Evolutionary conservation across 2,797 vertebrate species (phyloP).

Genomic region (Pangasius larnaudii): DNA sequence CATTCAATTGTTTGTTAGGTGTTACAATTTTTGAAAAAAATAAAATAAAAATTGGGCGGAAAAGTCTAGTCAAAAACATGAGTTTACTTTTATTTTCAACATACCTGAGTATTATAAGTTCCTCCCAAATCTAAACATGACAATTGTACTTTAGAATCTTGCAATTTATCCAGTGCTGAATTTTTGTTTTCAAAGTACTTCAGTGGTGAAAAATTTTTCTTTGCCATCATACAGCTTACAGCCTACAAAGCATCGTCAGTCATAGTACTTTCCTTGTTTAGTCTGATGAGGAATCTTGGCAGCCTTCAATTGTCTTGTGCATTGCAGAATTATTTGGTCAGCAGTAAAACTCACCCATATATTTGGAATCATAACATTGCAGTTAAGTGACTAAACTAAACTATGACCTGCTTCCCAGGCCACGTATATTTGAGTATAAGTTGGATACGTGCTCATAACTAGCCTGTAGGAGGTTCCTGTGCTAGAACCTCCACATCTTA

Average conservation of each 20-base stretch:
- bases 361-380: no score
- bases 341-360: neutral
- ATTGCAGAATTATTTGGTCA: neutral
- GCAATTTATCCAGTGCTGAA: neutral
- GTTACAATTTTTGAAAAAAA: neutral
- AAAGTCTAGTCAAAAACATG: neutral
- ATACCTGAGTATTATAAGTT: no score
- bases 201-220: neutral
- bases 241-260: neutral
- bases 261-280: constrained; percentile 9
- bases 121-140: neutral
- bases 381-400: neutral
- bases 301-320: neutral
- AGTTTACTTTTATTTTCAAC: neutral
- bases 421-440: neutral
- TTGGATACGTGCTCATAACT: neutral
- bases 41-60: neutral
- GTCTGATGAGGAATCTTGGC: constrained; percentile 7
- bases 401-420: neutral
- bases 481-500: neutral
- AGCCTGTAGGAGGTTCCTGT: neutral
- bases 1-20: neutral
- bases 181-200: neutral
- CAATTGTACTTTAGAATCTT: neutral
- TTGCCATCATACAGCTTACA: neutral